Base-by-base conservation (phyloP, 2,888 invertebrate genomes). In the Chalcis sispes region DNA sequence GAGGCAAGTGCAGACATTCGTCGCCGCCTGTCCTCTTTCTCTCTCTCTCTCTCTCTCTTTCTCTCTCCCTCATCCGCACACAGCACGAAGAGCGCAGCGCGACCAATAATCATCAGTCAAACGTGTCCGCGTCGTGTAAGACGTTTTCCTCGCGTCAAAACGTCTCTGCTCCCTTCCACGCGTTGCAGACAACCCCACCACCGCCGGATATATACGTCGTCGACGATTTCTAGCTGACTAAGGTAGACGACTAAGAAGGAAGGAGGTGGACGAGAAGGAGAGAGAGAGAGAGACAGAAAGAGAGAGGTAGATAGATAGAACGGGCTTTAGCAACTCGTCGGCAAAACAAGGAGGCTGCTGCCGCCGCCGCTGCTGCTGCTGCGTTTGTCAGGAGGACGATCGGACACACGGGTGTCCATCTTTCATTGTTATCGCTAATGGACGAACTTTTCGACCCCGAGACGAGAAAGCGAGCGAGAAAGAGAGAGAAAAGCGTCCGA, bases 341-440 rank as follows among this genome's bases (percentile, higher is more conserved):
- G 72, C 72, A 75, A 77, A 77, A 72, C 72, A 75, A 70, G 48
- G 18, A n/a, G n/a, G n/a, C n/a, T n/a, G n/a, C n/a, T n/a, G n/a
- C n/a, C n/a, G n/a, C n/a, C n/a, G n/a, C n/a, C n/a, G n/a, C n/a
- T n/a, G n/a, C n/a, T n/a, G 18, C 48, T 58, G 36, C 40, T 62
- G 70, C 70, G 71, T 77, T 85, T 84, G 83, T 83, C 83, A 82
- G 82, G n/a, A n/a, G n/a, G 81, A 81, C 79, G 82, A 84, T 83
- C 82, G 82, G 80, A 54, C 66, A 72, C 20, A n/a, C 8, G 80
- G 79, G 79, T 83, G 82, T 85, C 81, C 84, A 86, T 86, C 83
- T 84, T 87, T 86, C 85, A 85, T 85, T 85, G 84, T 84, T 86
- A 86, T 85, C 85, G 82, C 83, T 87, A 87, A 87, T 87, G 85